Conservation (phyloP, 2,888 invertebrate species). For the Troilus luridus region DNA sequence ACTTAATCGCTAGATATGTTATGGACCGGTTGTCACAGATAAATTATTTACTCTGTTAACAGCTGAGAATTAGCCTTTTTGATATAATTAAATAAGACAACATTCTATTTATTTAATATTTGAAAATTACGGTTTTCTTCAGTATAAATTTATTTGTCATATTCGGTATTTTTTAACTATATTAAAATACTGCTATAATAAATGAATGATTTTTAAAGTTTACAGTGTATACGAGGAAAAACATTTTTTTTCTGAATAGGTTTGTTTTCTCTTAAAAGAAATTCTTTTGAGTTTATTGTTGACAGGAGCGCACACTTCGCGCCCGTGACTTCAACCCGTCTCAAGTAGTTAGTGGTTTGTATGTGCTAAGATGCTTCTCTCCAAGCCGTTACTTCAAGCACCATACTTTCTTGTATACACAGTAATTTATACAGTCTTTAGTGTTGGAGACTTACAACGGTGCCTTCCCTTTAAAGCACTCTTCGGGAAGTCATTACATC, state of each 20-base stretch:
- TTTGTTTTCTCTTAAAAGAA: not conserved
- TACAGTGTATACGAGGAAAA: too few relatives aligned
- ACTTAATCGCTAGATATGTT: too few relatives aligned
- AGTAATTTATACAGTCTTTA: not conserved
- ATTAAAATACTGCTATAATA: too few relatives aligned
- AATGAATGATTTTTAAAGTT: too few relatives aligned
- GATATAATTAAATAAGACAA: too few relatives aligned
- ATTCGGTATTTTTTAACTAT: too few relatives aligned
- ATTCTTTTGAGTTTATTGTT: not conserved
- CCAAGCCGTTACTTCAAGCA: not conserved
- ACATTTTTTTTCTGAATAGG: not conserved
- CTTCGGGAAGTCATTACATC: not conserved
- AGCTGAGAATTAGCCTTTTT: too few relatives aligned
- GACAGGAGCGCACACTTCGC: not conserved
- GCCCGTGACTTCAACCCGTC: not conserved
- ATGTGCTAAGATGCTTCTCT: slow-evolving; percentile 1
- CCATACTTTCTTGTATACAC: not conserved
- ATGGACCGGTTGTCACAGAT: too few relatives aligned
- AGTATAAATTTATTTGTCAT: too few relatives aligned
- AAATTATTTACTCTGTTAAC: too few relatives aligned
- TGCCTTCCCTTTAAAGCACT: not conserved
- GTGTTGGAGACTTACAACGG: not conserved
- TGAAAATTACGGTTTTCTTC: too few relatives aligned
- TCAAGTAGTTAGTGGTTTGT: not conserved
- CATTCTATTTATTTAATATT: too few relatives aligned